Evolutionary conservation across 2,797 vertebrate species (phyloP).

Genomic region (Nyctalus aviator): DNA sequence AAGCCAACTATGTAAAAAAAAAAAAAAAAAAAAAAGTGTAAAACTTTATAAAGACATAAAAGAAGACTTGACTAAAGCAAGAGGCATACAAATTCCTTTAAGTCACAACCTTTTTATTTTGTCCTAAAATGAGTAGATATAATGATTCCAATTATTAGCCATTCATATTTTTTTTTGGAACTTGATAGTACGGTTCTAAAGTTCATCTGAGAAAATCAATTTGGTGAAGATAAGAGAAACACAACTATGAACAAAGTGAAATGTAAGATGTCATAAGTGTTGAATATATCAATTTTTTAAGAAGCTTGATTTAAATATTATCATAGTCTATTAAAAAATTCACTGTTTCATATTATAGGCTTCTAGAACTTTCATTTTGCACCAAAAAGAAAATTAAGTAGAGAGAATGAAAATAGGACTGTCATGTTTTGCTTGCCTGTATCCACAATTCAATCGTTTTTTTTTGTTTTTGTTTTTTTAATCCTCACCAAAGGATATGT

Average conservation of each 20-base stretch:
- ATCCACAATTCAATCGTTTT: neutral
- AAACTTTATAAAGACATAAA: neutral
- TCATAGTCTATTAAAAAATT: neutral
- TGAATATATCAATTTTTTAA: neutral
- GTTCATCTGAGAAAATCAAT: conserved; percentile 1
- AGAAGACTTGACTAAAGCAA: neutral
- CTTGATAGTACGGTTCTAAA: neutral
- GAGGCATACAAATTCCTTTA: neutral
- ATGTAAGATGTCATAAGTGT: neutral
- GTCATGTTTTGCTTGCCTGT: neutral
- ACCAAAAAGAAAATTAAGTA: conserved; percentile 29
- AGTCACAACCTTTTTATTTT: neutral
- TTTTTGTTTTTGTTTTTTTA: neutral
- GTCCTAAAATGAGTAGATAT: neutral
- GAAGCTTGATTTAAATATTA: neutral
- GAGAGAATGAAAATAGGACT: conserved; percentile 12
- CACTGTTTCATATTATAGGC: fast-evolving
- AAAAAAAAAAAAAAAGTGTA: neutral
- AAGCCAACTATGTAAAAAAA: neutral
- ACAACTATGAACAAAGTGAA: neutral
- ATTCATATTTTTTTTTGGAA: conserved; percentile 3
- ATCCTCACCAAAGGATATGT: neutral
- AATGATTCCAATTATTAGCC: neutral
- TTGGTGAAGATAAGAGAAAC: neutral
- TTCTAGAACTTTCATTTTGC: neutral